A percentile compares a stretch with the other conserved stretches of the same genome.
phyloP scores from a whole-genome alignment of 2,797 vertebrate genomes.

The Prionace glauca region DNA sequence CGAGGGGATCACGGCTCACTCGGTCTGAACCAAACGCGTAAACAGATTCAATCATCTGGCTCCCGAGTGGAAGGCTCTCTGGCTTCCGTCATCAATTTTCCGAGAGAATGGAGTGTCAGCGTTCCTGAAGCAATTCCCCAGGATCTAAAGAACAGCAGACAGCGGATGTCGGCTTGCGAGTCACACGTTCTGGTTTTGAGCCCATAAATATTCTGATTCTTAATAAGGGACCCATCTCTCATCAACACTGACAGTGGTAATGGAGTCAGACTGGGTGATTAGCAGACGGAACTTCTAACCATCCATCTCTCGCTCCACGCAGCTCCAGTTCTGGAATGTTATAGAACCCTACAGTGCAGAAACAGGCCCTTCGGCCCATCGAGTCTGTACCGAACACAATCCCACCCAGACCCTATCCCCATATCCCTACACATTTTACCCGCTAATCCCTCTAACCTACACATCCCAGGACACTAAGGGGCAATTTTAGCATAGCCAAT shows the following conservation, averaged over 20 bases:
- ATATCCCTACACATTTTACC: no score
- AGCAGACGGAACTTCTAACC: background rate
- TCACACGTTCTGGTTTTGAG: background rate
- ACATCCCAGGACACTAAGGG: no score
- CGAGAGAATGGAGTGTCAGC: background rate
- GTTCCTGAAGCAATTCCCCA: background rate
- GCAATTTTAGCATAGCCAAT: no score
- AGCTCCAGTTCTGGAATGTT: background rate
- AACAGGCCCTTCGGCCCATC: no score
- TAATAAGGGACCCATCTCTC: background rate
- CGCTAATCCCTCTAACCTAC: no score
- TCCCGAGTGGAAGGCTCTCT: background rate
- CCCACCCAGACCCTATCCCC: no score
- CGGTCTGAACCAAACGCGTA: background rate
- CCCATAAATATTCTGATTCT: background rate
- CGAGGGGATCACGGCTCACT: background rate
- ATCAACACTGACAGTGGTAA: background rate
- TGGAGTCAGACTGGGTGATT: background rate
- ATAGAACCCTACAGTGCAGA: no score
- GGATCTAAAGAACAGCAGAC: background rate
- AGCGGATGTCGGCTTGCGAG: background rate
- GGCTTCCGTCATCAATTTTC: background rate
- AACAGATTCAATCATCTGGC: background rate
- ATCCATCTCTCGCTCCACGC: background rate
- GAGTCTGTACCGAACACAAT: no score